Conservation (phyloP, 2,797 vertebrate genomes). For the Epinephelus coioides region DNA sequence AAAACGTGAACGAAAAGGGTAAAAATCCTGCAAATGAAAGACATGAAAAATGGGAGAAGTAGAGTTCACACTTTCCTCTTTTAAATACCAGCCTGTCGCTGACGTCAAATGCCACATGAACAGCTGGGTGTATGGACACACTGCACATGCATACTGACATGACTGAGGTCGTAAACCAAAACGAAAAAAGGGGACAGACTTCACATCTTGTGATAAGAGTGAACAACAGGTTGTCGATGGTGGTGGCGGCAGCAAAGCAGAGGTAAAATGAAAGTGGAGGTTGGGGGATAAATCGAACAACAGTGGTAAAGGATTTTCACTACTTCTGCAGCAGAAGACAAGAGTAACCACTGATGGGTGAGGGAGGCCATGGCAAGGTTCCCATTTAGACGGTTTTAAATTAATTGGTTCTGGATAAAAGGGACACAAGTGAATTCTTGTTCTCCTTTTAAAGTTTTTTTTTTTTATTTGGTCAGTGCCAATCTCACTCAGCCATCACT, state of each 20-base stretch:
- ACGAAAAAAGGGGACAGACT: constrained; percentile 70
- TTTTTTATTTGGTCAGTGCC: constrained; percentile 51
- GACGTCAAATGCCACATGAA: constrained; percentile 69
- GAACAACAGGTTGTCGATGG: constrained; percentile 80
- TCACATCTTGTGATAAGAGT: constrained; percentile 81
- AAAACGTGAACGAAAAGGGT: constrained; percentile 57
- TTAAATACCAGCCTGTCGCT: constrained; percentile 61
- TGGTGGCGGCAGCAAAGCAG: constrained; percentile 81
- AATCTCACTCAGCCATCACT: constrained; percentile 87
- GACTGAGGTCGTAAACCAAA: constrained; percentile 74
- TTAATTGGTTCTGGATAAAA: constrained; percentile 71
- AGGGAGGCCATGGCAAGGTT: constrained; percentile 80
- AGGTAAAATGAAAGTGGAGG: constrained; percentile 79
- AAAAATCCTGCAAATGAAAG: constrained; percentile 85
- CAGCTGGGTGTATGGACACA: constrained; percentile 75
- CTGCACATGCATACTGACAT: constrained; percentile 84
- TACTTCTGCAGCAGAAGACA: constrained; percentile 77
- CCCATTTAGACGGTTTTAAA: constrained; percentile 57
- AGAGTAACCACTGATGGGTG: constrained; percentile 82
- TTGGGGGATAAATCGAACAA: constrained; percentile 72
- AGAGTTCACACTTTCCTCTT: constrained; percentile 42
- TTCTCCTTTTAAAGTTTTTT: constrained; percentile 38
- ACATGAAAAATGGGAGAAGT: constrained; percentile 67
- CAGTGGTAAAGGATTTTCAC: constrained; percentile 75
- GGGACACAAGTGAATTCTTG: constrained; percentile 53